Evolutionary conservation across 2,113 vertebrate genomes (phyloP), one percentile per base, ranked within the genome.

Genomic region (Aplodontia rufa): DNA sequence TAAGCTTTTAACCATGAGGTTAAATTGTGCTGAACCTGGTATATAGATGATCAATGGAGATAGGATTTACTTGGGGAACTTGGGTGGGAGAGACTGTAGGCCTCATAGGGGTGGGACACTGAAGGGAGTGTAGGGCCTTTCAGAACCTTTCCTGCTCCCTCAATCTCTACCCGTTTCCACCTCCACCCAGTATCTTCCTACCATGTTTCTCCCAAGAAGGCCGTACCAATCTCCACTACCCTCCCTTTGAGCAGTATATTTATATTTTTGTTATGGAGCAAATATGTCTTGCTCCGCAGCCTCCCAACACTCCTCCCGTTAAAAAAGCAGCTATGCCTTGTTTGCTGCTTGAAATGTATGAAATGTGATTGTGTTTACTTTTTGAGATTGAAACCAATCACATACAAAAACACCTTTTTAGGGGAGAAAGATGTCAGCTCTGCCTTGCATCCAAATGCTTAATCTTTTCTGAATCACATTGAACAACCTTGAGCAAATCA

Each of bases 361-460:
- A 93, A 95, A 90, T 90, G 8, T 82, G 1, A 14, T 84, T 22
- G 5, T 0, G 47, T 95, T 96, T 92, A 96, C 68, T 94, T 94
- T 88, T 84, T 22, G 51, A 40, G 40, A 60, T 90, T 94, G 96
- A 97, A 97, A 92, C 87, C 90, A 96, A 93, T 96, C 96, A 95
- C 76, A 85, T 35, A 93, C 32, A 93, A 95, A 97, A 84, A 74
- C 60, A 87, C 66, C 53, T 87, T 95, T 95, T 94, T 90, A 92
- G 69, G 58, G 49, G 53, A 83, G 74, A 93, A 80, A 5, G 14
- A 87, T 95, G 96, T 49, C 32, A 87, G 37, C 11, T 69, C 87
- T 76, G 1, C 66, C 93, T 92, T 91, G 5, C 68, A 87, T 94
- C 90, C 90, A 96, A 94, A 96, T 83, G 66, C 13, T 62, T 81